These are phyloP conservation scores for Tauraco hartlaubi DNA, from an alignment of 2,797 vertebrate genomes.

Conservation along the genomic window DNA sequence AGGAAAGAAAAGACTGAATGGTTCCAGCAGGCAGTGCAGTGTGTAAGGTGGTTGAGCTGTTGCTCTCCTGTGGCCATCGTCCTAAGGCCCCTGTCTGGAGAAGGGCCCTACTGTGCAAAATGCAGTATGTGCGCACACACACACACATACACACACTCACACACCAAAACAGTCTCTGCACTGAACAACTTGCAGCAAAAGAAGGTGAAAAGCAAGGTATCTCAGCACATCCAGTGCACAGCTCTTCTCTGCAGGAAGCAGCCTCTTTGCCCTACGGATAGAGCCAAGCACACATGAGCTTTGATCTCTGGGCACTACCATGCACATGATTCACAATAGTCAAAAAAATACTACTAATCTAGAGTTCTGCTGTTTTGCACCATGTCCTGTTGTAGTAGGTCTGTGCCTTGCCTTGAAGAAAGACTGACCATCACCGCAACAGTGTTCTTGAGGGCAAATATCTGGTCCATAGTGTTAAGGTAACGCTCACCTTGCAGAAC, in stretches of 20 bases:
- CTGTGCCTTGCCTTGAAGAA: neutral
- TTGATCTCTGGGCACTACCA: neutral
- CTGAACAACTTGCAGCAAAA: neutral
- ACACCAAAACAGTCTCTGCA: neutral
- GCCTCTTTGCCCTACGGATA: neutral
- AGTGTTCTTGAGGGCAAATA: neutral
- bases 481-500: neutral
- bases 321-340: neutral
- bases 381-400: neutral
- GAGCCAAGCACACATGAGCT: neutral
- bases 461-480: neutral
- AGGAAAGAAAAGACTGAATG: neutral
- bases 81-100: neutral
- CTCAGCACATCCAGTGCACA: neutral
- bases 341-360: neutral
- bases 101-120: neutral
- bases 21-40: neutral
- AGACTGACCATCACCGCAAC: neutral
- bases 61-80: fast-evolving
- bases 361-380: neutral
- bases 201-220: neutral
- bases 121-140: neutral
- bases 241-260: neutral
- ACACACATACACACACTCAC: neutral
- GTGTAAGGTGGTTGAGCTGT: neutral